Evolutionary conservation across 2,888 invertebrate species (phyloP).

Genomic region (Cerceris ruficornis): DNA sequence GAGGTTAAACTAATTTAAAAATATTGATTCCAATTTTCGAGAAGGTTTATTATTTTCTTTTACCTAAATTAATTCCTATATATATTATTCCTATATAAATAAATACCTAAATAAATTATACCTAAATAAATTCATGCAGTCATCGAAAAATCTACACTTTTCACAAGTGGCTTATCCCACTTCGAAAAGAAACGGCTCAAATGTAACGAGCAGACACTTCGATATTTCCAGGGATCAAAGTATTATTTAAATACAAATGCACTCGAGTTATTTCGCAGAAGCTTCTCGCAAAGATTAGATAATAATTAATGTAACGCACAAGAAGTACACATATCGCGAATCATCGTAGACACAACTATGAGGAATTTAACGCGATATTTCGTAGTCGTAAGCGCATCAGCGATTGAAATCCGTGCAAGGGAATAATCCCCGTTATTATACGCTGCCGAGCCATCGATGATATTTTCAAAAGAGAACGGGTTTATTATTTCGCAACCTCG

Average conservation of each 20-base stretch:
- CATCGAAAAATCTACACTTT: too few species aligned
- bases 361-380: background rate
- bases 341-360: background rate
- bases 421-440: background rate
- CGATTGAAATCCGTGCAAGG: too few species aligned
- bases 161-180: too few species aligned
- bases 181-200: too few species aligned
- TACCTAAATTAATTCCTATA: too few species aligned
- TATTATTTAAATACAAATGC: constrained; percentile 24
- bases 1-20: too few species aligned
- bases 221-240: background rate
- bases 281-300: constrained; percentile 28
- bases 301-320: constrained; percentile 24
- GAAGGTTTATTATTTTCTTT: too few species aligned
- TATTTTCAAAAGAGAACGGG: background rate
- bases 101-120: too few species aligned
- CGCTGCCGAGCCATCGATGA: background rate
- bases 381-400: background rate
- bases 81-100: too few species aligned
- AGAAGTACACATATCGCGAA: background rate
- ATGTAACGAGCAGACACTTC: too few species aligned
- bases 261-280: constrained; percentile 19
- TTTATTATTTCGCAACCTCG: constrained; percentile 8
- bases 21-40: too few species aligned
- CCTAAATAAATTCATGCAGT: too few species aligned